Evolutionary conservation across 1,140 invertebrate genomes (phyloP).

Genomic region (Lepidurus packardi): DNA sequence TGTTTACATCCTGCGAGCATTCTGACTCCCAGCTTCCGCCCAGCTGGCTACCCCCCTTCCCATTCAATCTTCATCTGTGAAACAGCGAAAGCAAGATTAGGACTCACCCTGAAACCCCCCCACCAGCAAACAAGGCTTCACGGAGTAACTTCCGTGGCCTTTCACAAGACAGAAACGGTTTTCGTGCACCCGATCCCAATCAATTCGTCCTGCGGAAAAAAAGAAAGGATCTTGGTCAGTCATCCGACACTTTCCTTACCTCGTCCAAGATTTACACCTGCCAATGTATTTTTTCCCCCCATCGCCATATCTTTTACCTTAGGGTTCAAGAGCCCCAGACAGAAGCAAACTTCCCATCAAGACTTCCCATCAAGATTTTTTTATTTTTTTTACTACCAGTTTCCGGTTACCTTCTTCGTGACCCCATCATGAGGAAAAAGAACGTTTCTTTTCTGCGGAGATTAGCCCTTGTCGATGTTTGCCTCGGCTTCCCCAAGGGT

Average conservation of each 20-base stretch:
- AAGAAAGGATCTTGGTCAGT: background rate
- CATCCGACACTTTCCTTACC: background rate
- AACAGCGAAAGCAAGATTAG: background rate
- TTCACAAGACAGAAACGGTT: no score
- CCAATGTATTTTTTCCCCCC: background rate
- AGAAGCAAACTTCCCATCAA: background rate
- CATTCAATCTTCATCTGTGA: background rate
- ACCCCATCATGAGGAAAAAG: background rate
- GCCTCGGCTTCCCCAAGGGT: background rate
- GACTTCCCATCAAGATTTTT: background rate
- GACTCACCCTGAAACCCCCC: no score
- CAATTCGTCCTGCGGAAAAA: background rate
- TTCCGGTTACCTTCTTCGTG: conserved; percentile 17
- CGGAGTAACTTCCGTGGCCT: no score
- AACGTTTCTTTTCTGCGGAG: background rate
- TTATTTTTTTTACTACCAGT: conserved; percentile 9
- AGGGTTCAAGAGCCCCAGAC: background rate
- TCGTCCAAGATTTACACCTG: background rate
- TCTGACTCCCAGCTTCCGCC: background rate
- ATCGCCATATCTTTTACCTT: background rate
- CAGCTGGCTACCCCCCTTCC: background rate
- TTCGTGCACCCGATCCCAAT: no score
- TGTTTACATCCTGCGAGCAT: conserved; percentile 6
- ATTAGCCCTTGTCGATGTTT: background rate
- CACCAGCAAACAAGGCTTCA: no score